Base-by-base conservation (phyloP, 2,888 invertebrate genomes). In the Miltochrista miniata region DNA sequence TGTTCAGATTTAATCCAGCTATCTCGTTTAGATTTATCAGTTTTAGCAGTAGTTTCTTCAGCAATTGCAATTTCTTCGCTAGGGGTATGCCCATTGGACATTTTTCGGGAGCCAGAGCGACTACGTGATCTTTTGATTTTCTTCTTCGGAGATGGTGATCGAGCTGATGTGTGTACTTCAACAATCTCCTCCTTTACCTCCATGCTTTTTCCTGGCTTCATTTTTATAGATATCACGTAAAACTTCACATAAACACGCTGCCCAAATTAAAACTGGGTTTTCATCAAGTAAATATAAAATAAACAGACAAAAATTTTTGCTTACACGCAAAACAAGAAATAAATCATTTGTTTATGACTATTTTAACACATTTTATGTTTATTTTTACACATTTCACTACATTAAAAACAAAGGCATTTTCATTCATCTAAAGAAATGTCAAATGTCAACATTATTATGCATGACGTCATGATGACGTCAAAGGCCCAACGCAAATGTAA, bases 1-100 rank as follows among this genome's bases (percentile, higher is more conserved):
- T 91, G 86, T 63, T 92, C 92, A 0, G 92, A 90, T 57, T 89
- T 86, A 29, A 87, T 84, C 92, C 92, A 92, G 56, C 81, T 90
- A 39, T 91, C 92, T 7, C 88, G 74, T 68, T 88, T 91, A 0
- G 85, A 68, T 61, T 84, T 91, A 4, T 89, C 90, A 15, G 72
- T 13, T 40, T 40, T 52, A 14, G 43, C 45, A 0, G 69, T 7
- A 18, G 74, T 64, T 43, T 82, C 81, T 11, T 75, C 77, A 11
- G 67, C 58, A 1, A 51, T 54, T 5, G 70, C 48, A 7, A 64
- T 54, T 15, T 64, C 61, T 48, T 77, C 79, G 0, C 64, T 53
- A 0, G 68, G 74, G 0, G 66, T 68, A 48, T 87, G 89, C 0
- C 90, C 91, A 49, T 90, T 90, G 5, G 91, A 90, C 49, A 88